Percentiles rank a stretch among this genome's conserved stretches.
Evolutionary conservation across 30 jellyfish, hydroid and myxozoan genomes (phyloP).

Genomic region (Chrysaora quinquecirrha): DNA sequence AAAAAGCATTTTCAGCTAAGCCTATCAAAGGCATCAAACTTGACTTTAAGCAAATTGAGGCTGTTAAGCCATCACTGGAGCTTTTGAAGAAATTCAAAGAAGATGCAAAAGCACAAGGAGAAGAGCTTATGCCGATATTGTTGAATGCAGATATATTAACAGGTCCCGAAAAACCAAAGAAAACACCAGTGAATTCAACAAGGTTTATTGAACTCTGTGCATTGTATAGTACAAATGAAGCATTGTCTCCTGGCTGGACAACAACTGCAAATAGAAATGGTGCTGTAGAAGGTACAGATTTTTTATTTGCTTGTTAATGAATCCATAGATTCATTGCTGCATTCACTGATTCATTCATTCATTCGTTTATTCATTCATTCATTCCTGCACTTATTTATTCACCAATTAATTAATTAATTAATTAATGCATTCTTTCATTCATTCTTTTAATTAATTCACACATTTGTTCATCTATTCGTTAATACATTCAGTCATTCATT

Average conservation of each 20-base stretch:
- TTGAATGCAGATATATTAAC: constrained; percentile 87
- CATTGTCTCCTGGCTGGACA: constrained; percentile 96
- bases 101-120: neutral
- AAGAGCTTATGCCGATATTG: constrained; percentile 45
- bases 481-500: no score
- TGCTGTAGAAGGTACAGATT: constrained; percentile 31
- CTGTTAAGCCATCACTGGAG: constrained; percentile 75
- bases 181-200: constrained; percentile 75
- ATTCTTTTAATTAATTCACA: no score
- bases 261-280: constrained; percentile 29
- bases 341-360: no score
- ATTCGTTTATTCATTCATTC: no score
- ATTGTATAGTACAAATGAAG: constrained; percentile 5
- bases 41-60: constrained; percentile 82
- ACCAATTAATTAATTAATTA: no score
- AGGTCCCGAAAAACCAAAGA: constrained; percentile 85
- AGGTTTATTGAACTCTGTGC: constrained; percentile 37
- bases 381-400: no score
- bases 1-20: constrained; percentile 10
- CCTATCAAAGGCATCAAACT: constrained; percentile 80
- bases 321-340: no score
- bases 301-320: neutral
- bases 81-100: constrained; percentile 41
- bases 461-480: no score
- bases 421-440: no score